Base-by-base conservation (phyloP, 2,113 vertebrate species). In the Phalacrocorax aristotelis region DNA sequence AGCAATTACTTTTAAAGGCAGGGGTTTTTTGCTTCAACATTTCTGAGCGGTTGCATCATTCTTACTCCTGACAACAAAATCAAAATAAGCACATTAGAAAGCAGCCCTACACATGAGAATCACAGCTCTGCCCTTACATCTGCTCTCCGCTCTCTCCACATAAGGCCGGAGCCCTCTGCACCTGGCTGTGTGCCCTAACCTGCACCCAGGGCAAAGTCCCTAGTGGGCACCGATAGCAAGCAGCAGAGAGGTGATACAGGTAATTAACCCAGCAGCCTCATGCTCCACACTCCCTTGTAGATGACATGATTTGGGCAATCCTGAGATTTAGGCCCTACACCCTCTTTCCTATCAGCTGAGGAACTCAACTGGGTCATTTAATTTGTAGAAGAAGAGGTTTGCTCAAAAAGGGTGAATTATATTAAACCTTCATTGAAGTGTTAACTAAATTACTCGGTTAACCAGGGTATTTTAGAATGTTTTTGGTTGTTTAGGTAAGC, bases 1-100 rank as follows among this genome's bases (percentile, higher is more conserved):
- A 96, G 86, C 58, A 93, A 92, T 96, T 95, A 96, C 83, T 91
- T 93, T 93, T 93, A 94, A 96, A 96, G 82, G 79, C 15, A 52
- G 86, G 82, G 57, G 0, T 34, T 38, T 36, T 97, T 92, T 96
- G 58, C 75, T 94, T 89, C 83, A 95, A 90, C 88, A 64, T 94
- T 96, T 95, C 84, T 95, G 32, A 89, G 57, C 14, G 46, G 62
- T 94, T 96, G 94, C 93, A 77, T 87, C 93, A 92, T 83, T 96
- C 61, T 83, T 94, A 97, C 69, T 91, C 70, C 69, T 92, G 62
- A 94, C 87, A 91, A 64, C 89, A 91, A 95, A 78, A 58, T 52
- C 64, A 65, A 38, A 72, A 87, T 77, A 68, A 77, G 80, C 65
- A 87, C 42, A 30, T 32, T 49, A 6, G 11, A 89, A 89, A 91